Base-by-base conservation (phyloP, 2,113 vertebrate species). In the Paramisgurnus dabryanus region DNA sequence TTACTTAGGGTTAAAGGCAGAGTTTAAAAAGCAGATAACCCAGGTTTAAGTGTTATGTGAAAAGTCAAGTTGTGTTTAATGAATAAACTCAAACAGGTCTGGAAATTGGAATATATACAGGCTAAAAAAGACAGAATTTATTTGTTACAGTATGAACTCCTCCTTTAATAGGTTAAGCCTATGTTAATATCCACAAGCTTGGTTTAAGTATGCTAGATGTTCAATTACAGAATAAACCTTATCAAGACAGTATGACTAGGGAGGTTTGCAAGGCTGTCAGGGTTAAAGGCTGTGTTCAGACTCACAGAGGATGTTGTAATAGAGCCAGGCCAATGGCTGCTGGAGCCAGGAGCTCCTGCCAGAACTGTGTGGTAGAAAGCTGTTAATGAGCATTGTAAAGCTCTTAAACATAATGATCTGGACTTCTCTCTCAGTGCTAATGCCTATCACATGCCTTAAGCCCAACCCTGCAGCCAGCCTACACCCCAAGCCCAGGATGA, bases 341-440 rank as follows among this genome's bases (percentile, higher is more conserved):
- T 83, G 82, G 69, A 89, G 84, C 81, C 87, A 87, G 75, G 67
- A 81, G 70, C 79, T 55, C 66, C 83, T 87, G 87, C 85, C 86
- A 90, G 86, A 67, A 82, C 83, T 85, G 82, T 93, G 91, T 84
- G 92, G 91, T 93, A 92, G 89, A 91, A 90, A 93, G 90, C 91
- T 93, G 90, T 94, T 94, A 94, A 94, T 91, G 74, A 94, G 90
- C 91, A 93, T 94, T 95, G 91, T 92, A 91, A 92, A 91, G 85
- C 87, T 88, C 90, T 93, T 92, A 92, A 92, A 88, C 81, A 88
- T 89, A 89, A 94, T 93, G 87, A 88, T 91, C 89, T 91, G 88
- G 89, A 86, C 89, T 91, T 91, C 88, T 90, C 86, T 85, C 89
- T 90, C 84, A 87, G 83, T 90, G 89, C 87, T 91, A 92, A 92